Evolutionary conservation across 2,797 vertebrate species (phyloP).

Genomic region (Odontamblyopus rebecca): DNA sequence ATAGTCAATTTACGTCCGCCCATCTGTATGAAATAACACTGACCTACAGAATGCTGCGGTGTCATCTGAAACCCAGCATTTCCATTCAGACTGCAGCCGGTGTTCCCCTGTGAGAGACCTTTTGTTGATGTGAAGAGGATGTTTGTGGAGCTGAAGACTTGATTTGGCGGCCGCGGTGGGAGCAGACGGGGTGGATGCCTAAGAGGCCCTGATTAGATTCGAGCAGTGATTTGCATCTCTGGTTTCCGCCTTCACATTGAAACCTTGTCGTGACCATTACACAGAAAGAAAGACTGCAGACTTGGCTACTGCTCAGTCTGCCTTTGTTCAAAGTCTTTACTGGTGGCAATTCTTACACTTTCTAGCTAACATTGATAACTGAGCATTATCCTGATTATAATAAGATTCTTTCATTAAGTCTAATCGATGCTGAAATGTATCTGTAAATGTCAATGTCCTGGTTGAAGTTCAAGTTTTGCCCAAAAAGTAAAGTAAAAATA

Average conservation of each 20-base stretch:
- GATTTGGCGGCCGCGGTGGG: constrained; percentile 21
- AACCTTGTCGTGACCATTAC: constrained; percentile 42
- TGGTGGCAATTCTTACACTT: not conserved
- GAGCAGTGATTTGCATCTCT: constrained; percentile 45
- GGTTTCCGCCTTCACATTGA: constrained; percentile 46
- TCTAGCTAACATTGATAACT: too few species aligned
- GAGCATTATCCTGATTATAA: not conserved
- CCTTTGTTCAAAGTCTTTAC: not conserved
- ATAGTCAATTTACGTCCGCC: too few species aligned
- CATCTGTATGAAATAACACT: too few species aligned
- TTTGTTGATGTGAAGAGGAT: constrained; percentile 11
- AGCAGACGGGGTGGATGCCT: constrained; percentile 40
- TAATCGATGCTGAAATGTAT: not conserved
- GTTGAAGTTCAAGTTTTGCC: not conserved
- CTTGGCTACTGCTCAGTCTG: not conserved
- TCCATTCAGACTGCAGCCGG: not conserved
- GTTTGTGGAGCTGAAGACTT: constrained; percentile 23
- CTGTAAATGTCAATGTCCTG: too few species aligned
- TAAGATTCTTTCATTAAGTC: not conserved
- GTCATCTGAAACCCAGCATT: too few species aligned
- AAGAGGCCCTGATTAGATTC: constrained; percentile 57
- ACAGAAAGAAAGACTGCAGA: constrained; percentile 34
- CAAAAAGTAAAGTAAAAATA: not conserved
- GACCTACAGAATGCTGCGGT: too few species aligned
- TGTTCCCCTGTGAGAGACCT: not conserved